Evolutionary conservation across 2,888 invertebrate genomes (phyloP), one percentile per base, ranked within the genome.

Genomic region (Agrotis ipsilon): DNA sequence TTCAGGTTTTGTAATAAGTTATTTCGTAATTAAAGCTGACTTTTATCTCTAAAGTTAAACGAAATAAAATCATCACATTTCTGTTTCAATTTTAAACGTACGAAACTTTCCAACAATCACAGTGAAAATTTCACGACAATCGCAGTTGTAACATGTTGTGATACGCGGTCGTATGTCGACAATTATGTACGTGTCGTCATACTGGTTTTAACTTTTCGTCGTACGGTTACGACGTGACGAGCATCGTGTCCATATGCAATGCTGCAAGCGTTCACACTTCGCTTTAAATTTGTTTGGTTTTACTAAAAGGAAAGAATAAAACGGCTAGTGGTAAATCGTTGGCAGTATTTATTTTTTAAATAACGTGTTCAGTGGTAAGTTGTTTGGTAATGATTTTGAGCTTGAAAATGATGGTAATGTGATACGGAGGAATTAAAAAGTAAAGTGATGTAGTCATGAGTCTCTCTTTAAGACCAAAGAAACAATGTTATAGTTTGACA

Each of bases 171-270:
- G 60, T 77, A 51, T n/a, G 75, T 62, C 65, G 69, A 75, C 79
- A 81, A 79, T 81, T 79, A 79, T 72, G 68, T 68, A 81, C 81
- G 83, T 81, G 83, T 77, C 71, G 64, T 65, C 68, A 75, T 70
- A 70, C 58, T 59, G 70, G 51, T 81, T 68, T 75, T 68, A 68
- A 75, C 79, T 82, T 75, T 65, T 51, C 59, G 52, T 54, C 58
- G 49, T 45, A 54, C 48, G 16, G 54, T 19, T 48, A 81, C 82
- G 81, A 81, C 82, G 81, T 81, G 81, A 66, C 69, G 60, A 51
- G 79, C 69, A 70, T 82, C 27, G 43, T 55, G 61, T 68, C n/a
- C 48, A 45, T 59, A 54, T 71, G 21, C 52, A 62, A n/a, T 39
- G 32, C 32, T 77, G 55, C 55, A 77, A 77, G 60, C 64, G 72